A percentile compares a stretch with the other conserved stretches of the same genome.
Conservation (phyloP, 2,797 vertebrate species). For the Pseudochirops cupreus region DNA sequence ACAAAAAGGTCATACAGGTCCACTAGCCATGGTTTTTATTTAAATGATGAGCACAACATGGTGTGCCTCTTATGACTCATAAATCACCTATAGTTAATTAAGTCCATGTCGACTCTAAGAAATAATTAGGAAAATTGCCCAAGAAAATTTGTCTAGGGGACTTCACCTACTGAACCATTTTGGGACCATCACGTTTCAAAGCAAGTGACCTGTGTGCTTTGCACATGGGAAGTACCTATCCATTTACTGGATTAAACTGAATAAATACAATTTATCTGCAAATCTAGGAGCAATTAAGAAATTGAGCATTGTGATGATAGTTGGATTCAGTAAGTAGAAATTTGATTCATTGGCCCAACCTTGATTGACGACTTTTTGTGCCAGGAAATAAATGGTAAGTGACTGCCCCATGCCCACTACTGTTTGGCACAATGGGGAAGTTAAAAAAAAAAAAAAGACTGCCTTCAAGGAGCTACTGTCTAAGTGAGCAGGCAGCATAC, state of each 20-base stretch:
- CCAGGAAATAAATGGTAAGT: not conserved
- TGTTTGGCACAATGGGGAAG: not conserved
- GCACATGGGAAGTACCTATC: not conserved
- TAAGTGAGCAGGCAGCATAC: not conserved
- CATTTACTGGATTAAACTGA: not conserved
- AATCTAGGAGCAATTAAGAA: not conserved
- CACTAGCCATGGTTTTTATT: not conserved
- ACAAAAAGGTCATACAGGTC: not conserved
- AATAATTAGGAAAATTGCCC: constrained; percentile 18
- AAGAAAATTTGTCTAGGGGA: not conserved
- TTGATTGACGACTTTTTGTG: not conserved
- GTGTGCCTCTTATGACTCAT: not conserved
- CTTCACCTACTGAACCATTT: not conserved
- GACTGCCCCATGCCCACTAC: not conserved
- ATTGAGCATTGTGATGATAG: not conserved
- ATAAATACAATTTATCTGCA: not conserved
- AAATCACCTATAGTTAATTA: not conserved
- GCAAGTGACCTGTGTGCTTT: not conserved
- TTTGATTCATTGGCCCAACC: not conserved
- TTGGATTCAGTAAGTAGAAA: not conserved
- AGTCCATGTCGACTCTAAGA: not conserved
- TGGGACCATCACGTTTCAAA: not conserved
- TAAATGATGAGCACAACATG: not conserved
- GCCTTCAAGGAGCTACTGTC: rapidly evolving
- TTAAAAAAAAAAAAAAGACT: not conserved